phyloP scores from a whole-genome alignment of 2,797 vertebrate species.

The Onychomys torridus region DNA sequence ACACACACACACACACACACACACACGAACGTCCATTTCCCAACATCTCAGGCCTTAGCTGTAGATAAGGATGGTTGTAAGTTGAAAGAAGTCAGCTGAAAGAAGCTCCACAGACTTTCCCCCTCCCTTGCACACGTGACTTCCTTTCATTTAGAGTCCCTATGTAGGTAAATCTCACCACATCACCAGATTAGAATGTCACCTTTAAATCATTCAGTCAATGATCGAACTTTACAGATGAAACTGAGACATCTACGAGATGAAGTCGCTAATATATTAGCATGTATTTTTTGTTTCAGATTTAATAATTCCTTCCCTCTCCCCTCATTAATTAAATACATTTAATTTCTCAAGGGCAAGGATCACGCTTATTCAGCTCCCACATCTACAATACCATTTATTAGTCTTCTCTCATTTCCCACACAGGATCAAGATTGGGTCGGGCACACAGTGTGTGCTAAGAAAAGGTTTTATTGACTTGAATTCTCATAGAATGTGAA shows the following conservation, averaged over 20 bases:
- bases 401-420: constrained; percentile 28
- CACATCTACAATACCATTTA: background rate
- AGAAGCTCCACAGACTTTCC: background rate
- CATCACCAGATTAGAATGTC: background rate
- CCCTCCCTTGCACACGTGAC: background rate
- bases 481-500: constrained; percentile 23
- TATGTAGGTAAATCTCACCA: background rate
- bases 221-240: constrained; percentile 30
- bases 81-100: constrained; percentile 16
- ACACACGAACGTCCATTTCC: background rate
- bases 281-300: constrained; percentile 26
- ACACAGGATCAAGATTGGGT: constrained; percentile 53
- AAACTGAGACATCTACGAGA: constrained; percentile 1
- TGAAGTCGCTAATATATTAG: background rate
- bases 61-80: background rate
- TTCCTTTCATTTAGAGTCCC: constrained; percentile 57
- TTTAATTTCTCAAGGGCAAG: constrained; percentile 24
- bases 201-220: constrained; percentile 37
- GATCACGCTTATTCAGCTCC: background rate
- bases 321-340: background rate
- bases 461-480: constrained; percentile 61
- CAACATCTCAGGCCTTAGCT: background rate
- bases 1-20: background rate
- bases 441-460: background rate
- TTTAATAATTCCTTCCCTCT: background rate